Conservation (phyloP, 2,888 invertebrate species). For the Aspidapion aeneum region DNA sequence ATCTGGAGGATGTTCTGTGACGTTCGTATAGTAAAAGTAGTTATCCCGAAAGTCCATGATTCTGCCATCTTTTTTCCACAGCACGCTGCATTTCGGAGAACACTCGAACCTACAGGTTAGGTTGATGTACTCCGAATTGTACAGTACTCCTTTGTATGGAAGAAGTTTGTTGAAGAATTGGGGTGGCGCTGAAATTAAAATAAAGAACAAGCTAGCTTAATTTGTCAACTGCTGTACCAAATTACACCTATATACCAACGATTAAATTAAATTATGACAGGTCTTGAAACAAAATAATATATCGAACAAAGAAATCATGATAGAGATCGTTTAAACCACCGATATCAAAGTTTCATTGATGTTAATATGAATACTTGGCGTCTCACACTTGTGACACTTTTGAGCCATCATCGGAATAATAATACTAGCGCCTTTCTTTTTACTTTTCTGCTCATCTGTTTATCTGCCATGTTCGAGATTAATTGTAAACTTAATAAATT, state of each 20-base stretch:
- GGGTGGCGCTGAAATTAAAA: slow-evolving; percentile 68
- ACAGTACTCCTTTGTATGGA: slow-evolving; percentile 76
- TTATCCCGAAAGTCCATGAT: slow-evolving; percentile 58
- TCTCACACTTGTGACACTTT: too few species aligned
- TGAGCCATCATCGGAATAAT: too few species aligned
- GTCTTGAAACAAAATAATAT: not conserved
- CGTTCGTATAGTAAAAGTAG: slow-evolving; percentile 65
- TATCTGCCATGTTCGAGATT: too few species aligned
- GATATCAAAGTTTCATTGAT: too few species aligned
- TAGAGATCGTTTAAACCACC: too few species aligned
- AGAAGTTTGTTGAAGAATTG: slow-evolving; percentile 81
- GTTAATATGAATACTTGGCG: too few species aligned
- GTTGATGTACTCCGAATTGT: slow-evolving; percentile 64
- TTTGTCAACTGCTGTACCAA: not conserved
- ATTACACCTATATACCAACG: not conserved
- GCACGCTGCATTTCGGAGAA: slow-evolving; percentile 78
- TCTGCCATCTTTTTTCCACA: slow-evolving; percentile 78
- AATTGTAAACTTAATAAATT: too few species aligned
- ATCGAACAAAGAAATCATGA: too few species aligned
- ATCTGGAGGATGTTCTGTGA: slow-evolving; percentile 67
- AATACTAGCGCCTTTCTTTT: too few species aligned
- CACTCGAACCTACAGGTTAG: slow-evolving; percentile 88
- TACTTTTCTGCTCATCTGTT: too few species aligned
- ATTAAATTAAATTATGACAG: not conserved
- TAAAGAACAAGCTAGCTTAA: not conserved